These are phyloP conservation scores for Sarcophaga rosellei DNA, from an alignment of 2,888 invertebrate species.

Conservation along the genomic window DNA sequence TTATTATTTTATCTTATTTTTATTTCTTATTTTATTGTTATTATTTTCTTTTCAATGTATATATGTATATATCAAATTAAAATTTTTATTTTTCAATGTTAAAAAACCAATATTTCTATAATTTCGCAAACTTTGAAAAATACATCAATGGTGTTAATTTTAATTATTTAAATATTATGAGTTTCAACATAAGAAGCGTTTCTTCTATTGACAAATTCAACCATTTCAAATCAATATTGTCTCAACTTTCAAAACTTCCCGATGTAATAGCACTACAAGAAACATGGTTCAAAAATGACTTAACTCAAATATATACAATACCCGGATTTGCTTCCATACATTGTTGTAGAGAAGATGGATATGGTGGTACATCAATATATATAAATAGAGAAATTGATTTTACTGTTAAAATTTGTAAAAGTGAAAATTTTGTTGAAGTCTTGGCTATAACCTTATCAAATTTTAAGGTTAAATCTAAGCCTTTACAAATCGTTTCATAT, in stretches of 20 bases:
- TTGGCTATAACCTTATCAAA: neutral
- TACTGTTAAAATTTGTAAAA: constrained; percentile 17
- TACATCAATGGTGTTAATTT: neutral
- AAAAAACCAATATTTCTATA: constrained; percentile 9
- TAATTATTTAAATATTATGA: constrained; percentile 18
- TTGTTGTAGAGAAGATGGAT: constrained; percentile 14
- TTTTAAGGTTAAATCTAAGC: neutral
- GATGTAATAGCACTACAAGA: constrained; percentile 7
- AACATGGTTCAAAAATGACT: constrained; percentile 1
- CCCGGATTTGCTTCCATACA: constrained; percentile 3
- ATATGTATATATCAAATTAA: neutral
- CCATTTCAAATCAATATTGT: constrained; percentile 18
- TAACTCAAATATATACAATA: constrained; percentile 6
- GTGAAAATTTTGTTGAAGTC: constrained; percentile 9
- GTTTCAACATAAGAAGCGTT: constrained; percentile 17
- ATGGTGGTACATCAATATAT: constrained; percentile 23
- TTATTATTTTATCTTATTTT: no score
- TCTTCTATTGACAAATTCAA: neutral
- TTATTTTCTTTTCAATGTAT: no score
- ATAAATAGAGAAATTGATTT: constrained; percentile 4
- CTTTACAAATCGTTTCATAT: constrained; percentile 1
- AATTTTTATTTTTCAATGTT: neutral
- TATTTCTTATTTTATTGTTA: no score
- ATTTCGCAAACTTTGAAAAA: neutral
- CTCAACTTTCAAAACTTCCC: neutral